A percentile compares a stretch with the other conserved stretches of the same genome.
Conservation (phyloP, 1,140 invertebrate genomes). For the Cydia pomonella region DNA sequence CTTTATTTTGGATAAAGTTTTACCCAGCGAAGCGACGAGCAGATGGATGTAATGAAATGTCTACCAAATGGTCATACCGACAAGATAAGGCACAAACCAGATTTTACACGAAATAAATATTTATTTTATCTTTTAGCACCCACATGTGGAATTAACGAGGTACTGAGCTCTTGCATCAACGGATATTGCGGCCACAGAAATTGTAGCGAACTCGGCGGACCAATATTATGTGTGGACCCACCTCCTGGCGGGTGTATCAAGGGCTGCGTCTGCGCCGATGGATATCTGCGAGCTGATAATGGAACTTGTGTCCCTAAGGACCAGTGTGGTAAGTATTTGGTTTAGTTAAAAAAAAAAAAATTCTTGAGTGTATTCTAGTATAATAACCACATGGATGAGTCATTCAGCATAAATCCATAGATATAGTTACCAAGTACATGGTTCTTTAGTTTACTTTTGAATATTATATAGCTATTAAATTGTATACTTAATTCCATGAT, state of each 20-base stretch:
- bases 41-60: too few relatives aligned
- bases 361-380: neutral
- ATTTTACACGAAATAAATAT: neutral
- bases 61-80: too few relatives aligned
- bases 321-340: slow-evolving; percentile 37
- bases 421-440: too few relatives aligned
- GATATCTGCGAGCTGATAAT: slow-evolving; percentile 33
- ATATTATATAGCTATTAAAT: too few relatives aligned
- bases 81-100: too few relatives aligned
- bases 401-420: too few relatives aligned
- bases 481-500: too few relatives aligned
- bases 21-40: too few relatives aligned
- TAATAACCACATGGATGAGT: neutral
- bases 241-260: slow-evolving; percentile 4
- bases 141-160: slow-evolving; percentile 34
- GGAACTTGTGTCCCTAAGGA: slow-evolving; percentile 38
- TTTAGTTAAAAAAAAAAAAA: neutral
- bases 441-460: too few relatives aligned
- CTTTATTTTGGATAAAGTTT: too few relatives aligned
- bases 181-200: slow-evolving; percentile 22
- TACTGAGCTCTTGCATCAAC: slow-evolving; percentile 34
- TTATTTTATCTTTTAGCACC: slow-evolving; percentile 20
- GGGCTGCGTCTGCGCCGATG: slow-evolving; percentile 39
- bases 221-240: slow-evolving; percentile 19
- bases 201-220: slow-evolving; percentile 31